These are phyloP conservation scores for Macrostomum cliftonense DNA, from an alignment of 2,888 invertebrate species.

Conservation along the genomic window DNA sequence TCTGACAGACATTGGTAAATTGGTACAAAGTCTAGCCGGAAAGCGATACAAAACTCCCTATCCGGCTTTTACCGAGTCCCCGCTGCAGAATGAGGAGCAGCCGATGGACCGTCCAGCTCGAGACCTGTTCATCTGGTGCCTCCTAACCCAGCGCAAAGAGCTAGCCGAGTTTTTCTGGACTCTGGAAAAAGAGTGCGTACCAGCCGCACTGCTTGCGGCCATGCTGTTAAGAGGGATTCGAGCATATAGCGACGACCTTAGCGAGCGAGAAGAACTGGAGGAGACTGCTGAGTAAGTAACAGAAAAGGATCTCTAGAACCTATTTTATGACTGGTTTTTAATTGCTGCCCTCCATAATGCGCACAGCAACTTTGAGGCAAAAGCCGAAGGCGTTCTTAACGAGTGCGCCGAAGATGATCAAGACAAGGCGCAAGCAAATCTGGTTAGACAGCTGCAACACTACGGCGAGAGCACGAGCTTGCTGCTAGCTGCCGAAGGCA, in stretches of 20 bases:
- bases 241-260: conserved; percentile 21
- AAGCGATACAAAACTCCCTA: too few relatives aligned
- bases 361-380: conserved; percentile 16
- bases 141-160: conserved; percentile 25
- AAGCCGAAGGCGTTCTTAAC: conserved; percentile 31
- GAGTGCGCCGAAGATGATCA: conserved; percentile 31
- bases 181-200: conserved; percentile 30
- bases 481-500: conserved; percentile 30
- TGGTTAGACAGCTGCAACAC: conserved; percentile 24
- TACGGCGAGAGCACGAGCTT: conserved; percentile 31
- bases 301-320: too few relatives aligned
- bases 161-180: conserved; percentile 34
- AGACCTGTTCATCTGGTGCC: conserved; percentile 31
- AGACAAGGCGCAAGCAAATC: conserved; percentile 23
- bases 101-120: conserved; percentile 2
- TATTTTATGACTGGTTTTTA: too few relatives aligned
- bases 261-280: conserved; percentile 7
- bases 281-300: conserved; percentile 4
- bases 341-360: too few relatives aligned
- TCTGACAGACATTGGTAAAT: too few relatives aligned
- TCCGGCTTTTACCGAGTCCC: too few relatives aligned
- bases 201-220: conserved; percentile 30
- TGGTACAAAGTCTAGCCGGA: too few relatives aligned
- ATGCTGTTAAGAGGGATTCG: conserved; percentile 23
- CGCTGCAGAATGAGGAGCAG: too few relatives aligned